Evolutionary conservation across 2,113 vertebrate genomes (phyloP), one percentile per base, ranked within the genome.

Genomic region (Piaya cayana): DNA sequence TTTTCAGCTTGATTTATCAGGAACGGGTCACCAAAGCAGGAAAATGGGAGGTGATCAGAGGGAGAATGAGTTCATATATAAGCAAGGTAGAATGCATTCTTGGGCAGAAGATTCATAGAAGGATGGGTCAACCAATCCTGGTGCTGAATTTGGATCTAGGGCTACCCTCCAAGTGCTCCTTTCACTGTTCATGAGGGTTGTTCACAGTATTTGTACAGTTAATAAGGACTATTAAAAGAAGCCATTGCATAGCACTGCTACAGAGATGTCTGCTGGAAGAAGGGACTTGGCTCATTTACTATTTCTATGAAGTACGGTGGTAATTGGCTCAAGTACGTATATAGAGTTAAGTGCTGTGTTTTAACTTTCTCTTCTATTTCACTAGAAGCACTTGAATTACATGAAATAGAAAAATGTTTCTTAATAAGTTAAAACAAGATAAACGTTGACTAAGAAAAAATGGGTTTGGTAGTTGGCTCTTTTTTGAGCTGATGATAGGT

Each of bases 131-230:
- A 50, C 25, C 7, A 30, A 2, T 39, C 20, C n/a, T 79, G 30
- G 9, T 55, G 56, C 74, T 55, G 37, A 27, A 50, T 10, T 52
- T 53, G 29, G 19, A 7, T 8, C 6, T 21, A 43, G 55, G 26
- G 5, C 39, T 70, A 45, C 12, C 22, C 27, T 80, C 37, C 30
- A 34, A 5, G 16, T 2, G 3, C 15, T 39, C 30, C 23, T 58
- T 39, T 30, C 4, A 2, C 22, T 4, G 3, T 47, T 62, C 7
- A 0, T 9, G 16, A 37, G 18, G 39, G 3, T 11, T 12, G 8
- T 18, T 78, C 32, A 14, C 21, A 22, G 3, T 15, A 26, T 15
- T 8, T 27, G 9, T 49, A 17, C 21, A 69, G 59, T 21, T 74
- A 26, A 65, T 6, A 39, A 36, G 8, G 14, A 21, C 10, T 11